Evolutionary conservation across 2,888 invertebrate species (phyloP), one percentile per base, ranked within the genome.

Genomic region (Philonicus albiceps): DNA sequence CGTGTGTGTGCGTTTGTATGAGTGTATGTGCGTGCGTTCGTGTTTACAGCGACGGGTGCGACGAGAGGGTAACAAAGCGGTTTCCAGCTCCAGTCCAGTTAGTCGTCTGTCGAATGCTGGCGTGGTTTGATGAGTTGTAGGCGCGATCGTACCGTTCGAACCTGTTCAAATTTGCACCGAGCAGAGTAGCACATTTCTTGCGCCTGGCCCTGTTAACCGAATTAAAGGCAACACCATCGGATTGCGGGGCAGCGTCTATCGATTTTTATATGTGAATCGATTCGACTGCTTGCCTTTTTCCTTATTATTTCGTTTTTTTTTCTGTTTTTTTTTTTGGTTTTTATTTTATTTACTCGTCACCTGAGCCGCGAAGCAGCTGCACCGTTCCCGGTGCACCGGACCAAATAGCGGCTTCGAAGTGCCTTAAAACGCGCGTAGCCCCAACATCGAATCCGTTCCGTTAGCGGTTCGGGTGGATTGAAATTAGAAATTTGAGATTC

Each of bases 41-140:
- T 4, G 22, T 43, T 1, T 0, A 1, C 1, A 22, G 4, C 8
- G 78, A 16, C 49, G 78, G 49, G 49, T 49, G 27, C 27, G n/a
- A 55, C 37, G 37, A 34, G 72, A 84, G 84, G 84, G 84, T 40
- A 84, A 40, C 34, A 30, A 75, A 85, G 74, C 85, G 27, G 49
- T 85, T 85, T 75, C 74, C 74, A 75, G 75, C 22, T 19, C 53
- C 74, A 75, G 72, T 73, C 87, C 87, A 86, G 85, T 92, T 91
- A 92, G 92, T 92, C 91, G 91, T 90, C 91, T 91, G 90, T 90
- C 90, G 91, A 90, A 91, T 91, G 90, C 91, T 91, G 91, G 89
- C 90, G 91, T 90, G 88, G 81, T 86, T 87, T 83, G 78, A 34
- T 86, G 76, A 74, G 30, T 83, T 80, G 84, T 53, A 86, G 27